Percentiles rank a stretch among this genome's conserved stretches.
Evolutionary conservation across 2,888 invertebrate species (phyloP).

Genomic region (Andricus curvator): DNA sequence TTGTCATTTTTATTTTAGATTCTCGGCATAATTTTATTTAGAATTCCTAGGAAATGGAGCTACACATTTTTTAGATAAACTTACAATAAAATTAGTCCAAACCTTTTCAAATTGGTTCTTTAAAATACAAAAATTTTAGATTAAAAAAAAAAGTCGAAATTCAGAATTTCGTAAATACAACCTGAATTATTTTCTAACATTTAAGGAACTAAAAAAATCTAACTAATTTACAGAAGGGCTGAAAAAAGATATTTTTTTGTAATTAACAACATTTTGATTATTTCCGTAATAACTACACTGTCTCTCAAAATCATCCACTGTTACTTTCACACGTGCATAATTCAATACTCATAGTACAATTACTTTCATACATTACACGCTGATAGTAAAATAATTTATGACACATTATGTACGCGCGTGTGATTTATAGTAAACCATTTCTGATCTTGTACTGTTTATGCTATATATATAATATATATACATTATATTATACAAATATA

Average conservation of each 20-base stretch:
- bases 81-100: no score
- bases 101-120: no score
- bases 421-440: not conserved
- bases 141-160: not conserved
- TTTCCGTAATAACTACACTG: constrained; percentile 27
- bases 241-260: not conserved
- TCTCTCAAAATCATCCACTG: constrained; percentile 1
- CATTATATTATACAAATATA: constrained; percentile 23
- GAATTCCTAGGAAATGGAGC: not conserved
- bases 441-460: not conserved
- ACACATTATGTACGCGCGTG: not conserved
- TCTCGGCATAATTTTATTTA: not conserved
- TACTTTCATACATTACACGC: constrained; percentile 23
- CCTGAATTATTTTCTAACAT: no score
- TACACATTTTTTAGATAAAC: not conserved
- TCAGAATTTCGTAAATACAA: not conserved
- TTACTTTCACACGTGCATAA: constrained; percentile 30
- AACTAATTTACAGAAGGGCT: not conserved
- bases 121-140: no score
- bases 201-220: not conserved
- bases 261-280: constrained; percentile 8
- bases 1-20: not conserved
- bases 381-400: constrained; percentile 21
- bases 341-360: constrained; percentile 19
- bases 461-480: not conserved